Conservation (phyloP, 2,113 vertebrate genomes). For the Pelecanus crispus region DNA sequence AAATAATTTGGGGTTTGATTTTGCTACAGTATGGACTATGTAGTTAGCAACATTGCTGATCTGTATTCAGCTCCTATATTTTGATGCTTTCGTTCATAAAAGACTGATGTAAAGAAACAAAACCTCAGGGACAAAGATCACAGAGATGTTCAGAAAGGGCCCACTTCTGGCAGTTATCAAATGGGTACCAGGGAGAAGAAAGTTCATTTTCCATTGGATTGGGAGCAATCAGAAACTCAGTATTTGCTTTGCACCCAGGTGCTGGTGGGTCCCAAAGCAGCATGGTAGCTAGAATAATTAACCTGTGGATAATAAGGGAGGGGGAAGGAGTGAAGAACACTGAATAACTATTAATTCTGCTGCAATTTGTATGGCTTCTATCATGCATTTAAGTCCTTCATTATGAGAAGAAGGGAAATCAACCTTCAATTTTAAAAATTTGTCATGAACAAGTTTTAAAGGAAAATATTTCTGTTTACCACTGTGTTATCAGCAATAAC, state of each 20-base stretch:
- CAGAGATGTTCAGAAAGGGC: neutral
- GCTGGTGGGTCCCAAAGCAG: neutral
- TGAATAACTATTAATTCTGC: neutral
- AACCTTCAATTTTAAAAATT: neutral
- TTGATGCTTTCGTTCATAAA: neutral
- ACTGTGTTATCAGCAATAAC: neutral
- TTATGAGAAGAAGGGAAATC: neutral
- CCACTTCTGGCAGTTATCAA: neutral
- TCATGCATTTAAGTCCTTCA: neutral
- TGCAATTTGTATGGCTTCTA: neutral
- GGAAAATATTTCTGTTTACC: neutral
- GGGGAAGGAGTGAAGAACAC: neutral
- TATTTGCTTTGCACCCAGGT: neutral
- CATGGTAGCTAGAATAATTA: neutral
- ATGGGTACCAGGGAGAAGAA: neutral
- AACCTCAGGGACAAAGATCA: conserved; percentile 14
- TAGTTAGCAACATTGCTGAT: neutral
- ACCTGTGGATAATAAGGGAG: neutral
- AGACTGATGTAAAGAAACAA: neutral
- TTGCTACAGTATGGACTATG: neutral
- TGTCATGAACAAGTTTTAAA: neutral
- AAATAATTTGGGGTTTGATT: neutral
- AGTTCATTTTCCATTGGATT: neutral
- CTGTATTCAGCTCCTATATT: neutral
- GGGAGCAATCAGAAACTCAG: neutral